These are phyloP conservation scores for Sus cebifrons DNA, from an alignment of 2,797 vertebrate genomes.

Conservation along the genomic window DNA sequence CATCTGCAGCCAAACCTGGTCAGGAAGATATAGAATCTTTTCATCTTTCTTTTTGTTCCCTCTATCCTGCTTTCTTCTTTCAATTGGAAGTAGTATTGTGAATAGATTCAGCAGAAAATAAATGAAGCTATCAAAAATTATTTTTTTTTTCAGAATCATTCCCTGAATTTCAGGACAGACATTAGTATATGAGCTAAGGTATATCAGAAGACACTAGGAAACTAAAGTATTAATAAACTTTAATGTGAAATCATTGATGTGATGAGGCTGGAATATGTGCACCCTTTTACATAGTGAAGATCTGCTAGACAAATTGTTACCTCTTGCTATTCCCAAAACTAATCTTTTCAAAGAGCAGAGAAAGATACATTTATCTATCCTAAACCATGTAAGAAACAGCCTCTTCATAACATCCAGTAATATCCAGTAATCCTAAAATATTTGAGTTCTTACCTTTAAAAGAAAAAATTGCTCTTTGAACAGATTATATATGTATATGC, in stretches of 20 bases:
- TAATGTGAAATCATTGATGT: background rate
- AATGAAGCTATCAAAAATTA: background rate
- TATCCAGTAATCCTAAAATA: background rate
- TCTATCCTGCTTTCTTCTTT: background rate
- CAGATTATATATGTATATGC: background rate
- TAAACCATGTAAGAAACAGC: background rate
- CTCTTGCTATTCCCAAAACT: background rate
- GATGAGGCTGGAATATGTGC: background rate
- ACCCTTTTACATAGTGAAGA: background rate
- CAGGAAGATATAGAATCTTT: background rate
- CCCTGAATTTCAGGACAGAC: background rate
- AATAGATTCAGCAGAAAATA: background rate
- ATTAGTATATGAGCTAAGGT: background rate
- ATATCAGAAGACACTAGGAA: background rate
- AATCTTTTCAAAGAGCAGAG: background rate
- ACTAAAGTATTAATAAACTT: background rate
- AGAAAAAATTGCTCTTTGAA: background rate
- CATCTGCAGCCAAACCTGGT: background rate
- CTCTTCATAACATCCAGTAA: background rate
- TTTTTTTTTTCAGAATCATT: background rate
- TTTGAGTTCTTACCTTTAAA: background rate
- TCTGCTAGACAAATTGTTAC: background rate
- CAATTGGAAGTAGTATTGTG: background rate
- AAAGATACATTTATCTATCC: background rate
- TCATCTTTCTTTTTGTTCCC: constrained; percentile 24